These are phyloP conservation scores for Crossaster papposus DNA, from an alignment of 53 echinoderm and acorn worm genomes.

Conservation along the genomic window DNA sequence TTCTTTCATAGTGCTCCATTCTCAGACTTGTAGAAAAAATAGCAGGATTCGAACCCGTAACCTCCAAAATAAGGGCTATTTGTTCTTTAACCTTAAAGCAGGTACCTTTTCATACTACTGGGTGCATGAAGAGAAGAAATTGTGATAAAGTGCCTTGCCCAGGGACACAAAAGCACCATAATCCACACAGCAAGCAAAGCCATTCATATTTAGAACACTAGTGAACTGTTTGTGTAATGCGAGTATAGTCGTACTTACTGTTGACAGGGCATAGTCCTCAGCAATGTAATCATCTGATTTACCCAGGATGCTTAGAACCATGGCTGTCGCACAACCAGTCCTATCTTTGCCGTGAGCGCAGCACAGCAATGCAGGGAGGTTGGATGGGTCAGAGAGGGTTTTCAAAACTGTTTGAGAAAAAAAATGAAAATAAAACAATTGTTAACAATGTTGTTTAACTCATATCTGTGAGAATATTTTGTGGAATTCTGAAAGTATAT, in stretches of 20 bases:
- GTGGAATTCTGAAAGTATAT: too few species aligned
- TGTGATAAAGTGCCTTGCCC: background rate
- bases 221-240: background rate
- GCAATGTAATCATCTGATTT: conserved; percentile 74
- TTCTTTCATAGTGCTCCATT: too few species aligned
- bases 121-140: too few species aligned
- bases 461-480: too few species aligned
- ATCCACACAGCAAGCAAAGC: background rate
- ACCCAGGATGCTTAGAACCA: conserved; percentile 66
- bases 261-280: conserved; percentile 84
- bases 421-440: background rate
- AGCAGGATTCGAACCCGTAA: too few species aligned
- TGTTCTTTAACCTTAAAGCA: too few species aligned
- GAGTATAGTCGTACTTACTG: conserved; percentile 49
- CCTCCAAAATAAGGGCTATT: too few species aligned
- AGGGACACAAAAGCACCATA: background rate
- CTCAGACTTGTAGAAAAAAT: too few species aligned
- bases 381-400: conserved; percentile 71
- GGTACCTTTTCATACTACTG: too few species aligned
- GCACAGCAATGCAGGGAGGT: conserved; percentile 81
- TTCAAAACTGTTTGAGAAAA: conserved; percentile 59
- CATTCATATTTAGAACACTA: too few species aligned
- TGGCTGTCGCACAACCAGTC: conserved; percentile 73
- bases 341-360: conserved; percentile 96
- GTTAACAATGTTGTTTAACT: background rate